Evolutionary conservation across 2,888 invertebrate genomes (phyloP).

Genomic region (Chrysolina americana): DNA sequence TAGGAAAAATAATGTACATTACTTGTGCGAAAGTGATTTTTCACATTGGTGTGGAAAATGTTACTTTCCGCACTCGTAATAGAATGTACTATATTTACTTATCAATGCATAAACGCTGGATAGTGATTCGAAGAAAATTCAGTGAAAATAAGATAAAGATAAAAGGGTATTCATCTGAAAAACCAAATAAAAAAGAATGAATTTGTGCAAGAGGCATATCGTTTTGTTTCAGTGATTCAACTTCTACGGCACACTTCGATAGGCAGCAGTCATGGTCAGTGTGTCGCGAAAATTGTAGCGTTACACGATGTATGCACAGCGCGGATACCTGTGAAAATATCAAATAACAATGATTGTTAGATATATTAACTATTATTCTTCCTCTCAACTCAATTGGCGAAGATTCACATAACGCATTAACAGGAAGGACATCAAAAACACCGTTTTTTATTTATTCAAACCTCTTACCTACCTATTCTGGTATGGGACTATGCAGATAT

Average conservation of each 20-base stretch:
- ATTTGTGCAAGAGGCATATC: conserved; percentile 33
- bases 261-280: conserved; percentile 48
- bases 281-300: conserved; percentile 30
- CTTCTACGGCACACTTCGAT: conserved; percentile 44
- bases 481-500: too few species aligned
- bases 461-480: too few species aligned
- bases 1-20: too few species aligned
- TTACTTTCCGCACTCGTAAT: too few species aligned
- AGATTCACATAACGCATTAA: not conserved
- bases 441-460: too few species aligned
- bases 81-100: too few species aligned
- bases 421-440: too few species aligned
- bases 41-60: too few species aligned
- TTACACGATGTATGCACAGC: not conserved
- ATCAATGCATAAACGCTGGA: too few species aligned
- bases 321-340: conserved; percentile 10
- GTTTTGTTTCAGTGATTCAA: conserved; percentile 40
- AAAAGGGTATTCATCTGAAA: not conserved
- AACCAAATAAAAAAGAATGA: conserved; percentile 1
- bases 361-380: not conserved
- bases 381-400: not conserved
- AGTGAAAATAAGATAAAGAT: not conserved
- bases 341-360: not conserved
- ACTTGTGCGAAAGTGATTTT: too few species aligned
- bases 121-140: not conserved